Evolutionary conservation across 2,888 invertebrate genomes (phyloP).

Genomic region (Proisotoma minuta): DNA sequence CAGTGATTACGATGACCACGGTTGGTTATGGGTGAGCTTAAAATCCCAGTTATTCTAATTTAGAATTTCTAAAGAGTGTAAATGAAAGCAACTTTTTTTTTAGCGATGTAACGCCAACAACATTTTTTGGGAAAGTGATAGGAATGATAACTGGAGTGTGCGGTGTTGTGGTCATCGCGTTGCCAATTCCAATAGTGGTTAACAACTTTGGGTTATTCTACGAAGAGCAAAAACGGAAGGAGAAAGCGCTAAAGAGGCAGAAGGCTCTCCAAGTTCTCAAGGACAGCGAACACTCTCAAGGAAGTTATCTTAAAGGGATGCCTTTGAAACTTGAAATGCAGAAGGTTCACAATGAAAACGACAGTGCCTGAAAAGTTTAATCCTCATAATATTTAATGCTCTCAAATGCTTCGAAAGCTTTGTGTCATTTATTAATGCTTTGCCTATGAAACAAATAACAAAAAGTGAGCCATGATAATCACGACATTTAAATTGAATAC

Average conservation of each 20-base stretch:
- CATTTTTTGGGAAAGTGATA: slow-evolving; percentile 26
- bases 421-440: too few relatives aligned
- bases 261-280: slow-evolving; percentile 25
- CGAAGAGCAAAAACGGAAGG: slow-evolving; percentile 35
- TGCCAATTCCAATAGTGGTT: slow-evolving; percentile 33
- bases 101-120: slow-evolving; percentile 17
- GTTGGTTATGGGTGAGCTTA: slow-evolving; percentile 36
- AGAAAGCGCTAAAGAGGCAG: slow-evolving; percentile 31
- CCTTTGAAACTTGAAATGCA: too few relatives aligned
- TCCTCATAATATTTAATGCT: too few relatives aligned
- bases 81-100: too few relatives aligned
- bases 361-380: too few relatives aligned
- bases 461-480: too few relatives aligned
- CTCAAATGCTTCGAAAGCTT: too few relatives aligned
- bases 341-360: too few relatives aligned
- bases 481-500: not conserved
- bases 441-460: too few relatives aligned
- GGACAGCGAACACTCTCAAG: slow-evolving; percentile 20
- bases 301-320: slow-evolving; percentile 23
- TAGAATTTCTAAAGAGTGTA: too few relatives aligned
- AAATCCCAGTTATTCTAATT: too few relatives aligned
- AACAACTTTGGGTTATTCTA: slow-evolving; percentile 35
- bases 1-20: slow-evolving; percentile 36
- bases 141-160: slow-evolving; percentile 27
- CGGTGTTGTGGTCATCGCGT: slow-evolving; percentile 33